Base-by-base conservation (phyloP, 2,888 invertebrate genomes). In the Aleiodes testaceus region DNA sequence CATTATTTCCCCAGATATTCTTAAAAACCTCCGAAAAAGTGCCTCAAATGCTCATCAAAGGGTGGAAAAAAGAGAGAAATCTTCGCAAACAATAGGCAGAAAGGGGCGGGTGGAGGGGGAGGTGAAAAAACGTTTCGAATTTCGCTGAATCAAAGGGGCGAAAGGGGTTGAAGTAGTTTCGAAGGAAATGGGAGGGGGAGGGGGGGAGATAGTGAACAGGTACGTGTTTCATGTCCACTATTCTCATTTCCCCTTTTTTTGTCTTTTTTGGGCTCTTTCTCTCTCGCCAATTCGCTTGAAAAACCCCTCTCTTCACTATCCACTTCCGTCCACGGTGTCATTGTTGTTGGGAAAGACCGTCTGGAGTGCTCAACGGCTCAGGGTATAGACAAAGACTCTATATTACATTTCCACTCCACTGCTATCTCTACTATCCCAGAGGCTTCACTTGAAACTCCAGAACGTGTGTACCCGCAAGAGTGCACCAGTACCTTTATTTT, bases 131-230 rank as follows among this genome's bases (percentile, higher is more conserved):
- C 85, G 82, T 85, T 84, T 87, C 86, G 80, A 86, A 87, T 87
- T 86, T 87, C 86, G 87, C 87, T 87, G 87, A 87, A 86, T 87
- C 87, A 83, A 86, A 86, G 84, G 69, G 70, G 65, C 63, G 45
- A 53, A 22, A 53, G 42, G 42, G 26, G 36, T 2, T 30, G 5
- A 42, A 36, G 59, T 14, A 53, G 36, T 53, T 59, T 12, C 16
- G 42, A 6, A 18, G 36, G 3, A 59, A 59, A 26, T 59, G 75
- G 72, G 61, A 18, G 72, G 53, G 30, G 66, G 44, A 42, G 65
- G 55, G 74, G 49, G 18, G 16, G 20, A 26, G 26, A 36, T 26
- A 66, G 22, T 70, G 61, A 18, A 26, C 42, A 69, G 18, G 59
- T 22, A 47, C 49, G 42, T 47, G 22, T 20, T 49, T 72, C 47